phyloP scores from a whole-genome alignment of 2,888 invertebrate genomes.

The Eilema griseolum region DNA sequence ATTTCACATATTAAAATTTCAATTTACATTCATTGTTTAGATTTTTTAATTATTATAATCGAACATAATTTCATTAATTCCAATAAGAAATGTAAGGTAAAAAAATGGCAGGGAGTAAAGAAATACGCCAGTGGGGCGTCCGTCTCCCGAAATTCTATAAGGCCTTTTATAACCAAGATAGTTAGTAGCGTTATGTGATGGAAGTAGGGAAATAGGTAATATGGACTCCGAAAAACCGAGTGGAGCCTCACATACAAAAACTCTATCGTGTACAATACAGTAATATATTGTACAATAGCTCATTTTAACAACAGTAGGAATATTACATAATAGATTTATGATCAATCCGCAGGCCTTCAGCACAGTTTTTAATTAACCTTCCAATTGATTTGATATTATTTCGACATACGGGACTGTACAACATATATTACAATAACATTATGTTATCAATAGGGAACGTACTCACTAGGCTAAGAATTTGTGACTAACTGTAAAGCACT shows the following conservation, averaged over 20 bases:
- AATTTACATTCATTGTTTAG: no score
- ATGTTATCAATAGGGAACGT: not conserved
- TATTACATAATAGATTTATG: constrained; percentile 11
- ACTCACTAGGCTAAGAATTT: constrained; percentile 1
- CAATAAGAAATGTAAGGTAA: no score
- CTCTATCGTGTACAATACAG: not conserved
- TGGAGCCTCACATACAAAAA: not conserved
- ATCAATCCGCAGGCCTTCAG: constrained; percentile 10
- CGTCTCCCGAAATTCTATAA: no score
- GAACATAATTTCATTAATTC: no score
- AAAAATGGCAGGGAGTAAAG: no score
- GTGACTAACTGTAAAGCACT: constrained; percentile 3
- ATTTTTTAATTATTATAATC: no score
- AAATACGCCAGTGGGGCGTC: no score
- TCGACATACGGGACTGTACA: constrained; percentile 16
- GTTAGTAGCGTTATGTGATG: no score
- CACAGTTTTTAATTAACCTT: constrained; percentile 22
- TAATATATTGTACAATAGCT: not conserved
- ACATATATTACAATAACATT: constrained; percentile 14
- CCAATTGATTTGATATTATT: constrained; percentile 21
- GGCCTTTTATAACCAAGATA: no score
- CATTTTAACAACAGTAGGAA: constrained; percentile 6
- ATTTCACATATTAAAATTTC: no score
- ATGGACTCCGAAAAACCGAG: no score
- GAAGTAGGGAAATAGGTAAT: no score